A percentile compares a stretch with the other conserved stretches of the same genome.
Evolutionary conservation across 2,797 vertebrate genomes (phyloP).

Genomic region (Ibycter americanus): DNA sequence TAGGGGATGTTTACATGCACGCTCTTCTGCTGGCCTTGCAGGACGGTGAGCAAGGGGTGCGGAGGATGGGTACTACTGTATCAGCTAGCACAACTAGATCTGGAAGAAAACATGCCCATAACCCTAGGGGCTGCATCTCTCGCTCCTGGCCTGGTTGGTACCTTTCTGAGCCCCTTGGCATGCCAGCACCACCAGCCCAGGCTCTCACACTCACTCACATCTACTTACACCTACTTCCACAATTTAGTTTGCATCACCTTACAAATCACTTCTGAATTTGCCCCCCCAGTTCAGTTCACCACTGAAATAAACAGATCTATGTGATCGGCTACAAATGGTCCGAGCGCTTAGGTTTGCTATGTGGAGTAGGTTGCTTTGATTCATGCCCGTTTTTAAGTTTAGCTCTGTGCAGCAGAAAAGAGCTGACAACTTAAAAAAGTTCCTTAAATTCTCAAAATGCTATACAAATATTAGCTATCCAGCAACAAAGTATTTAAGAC

Average conservation of each 20-base stretch:
- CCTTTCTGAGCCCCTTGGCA: not conserved
- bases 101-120: not conserved
- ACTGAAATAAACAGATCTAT: not conserved
- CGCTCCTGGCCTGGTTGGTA: not conserved
- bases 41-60: not conserved
- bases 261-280: not conserved
- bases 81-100: fast-evolving
- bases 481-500: not conserved
- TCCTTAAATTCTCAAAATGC: slow-evolving; percentile 13
- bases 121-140: not conserved
- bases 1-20: not conserved
- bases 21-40: not conserved
- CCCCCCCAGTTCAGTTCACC: not conserved
- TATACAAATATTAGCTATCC: not conserved
- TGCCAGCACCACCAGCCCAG: not conserved
- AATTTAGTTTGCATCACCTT: not conserved
- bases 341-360: fast-evolving
- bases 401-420: not conserved
- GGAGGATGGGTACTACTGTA: not conserved
- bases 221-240: not conserved
- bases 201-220: not conserved
- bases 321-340: not conserved
- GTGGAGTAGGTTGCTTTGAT: not conserved
- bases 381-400: not conserved
- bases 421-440: slow-evolving; percentile 20